These are phyloP conservation scores for Cantharis lateralis DNA, from an alignment of 2,888 invertebrate genomes.

Conservation along the genomic window DNA sequence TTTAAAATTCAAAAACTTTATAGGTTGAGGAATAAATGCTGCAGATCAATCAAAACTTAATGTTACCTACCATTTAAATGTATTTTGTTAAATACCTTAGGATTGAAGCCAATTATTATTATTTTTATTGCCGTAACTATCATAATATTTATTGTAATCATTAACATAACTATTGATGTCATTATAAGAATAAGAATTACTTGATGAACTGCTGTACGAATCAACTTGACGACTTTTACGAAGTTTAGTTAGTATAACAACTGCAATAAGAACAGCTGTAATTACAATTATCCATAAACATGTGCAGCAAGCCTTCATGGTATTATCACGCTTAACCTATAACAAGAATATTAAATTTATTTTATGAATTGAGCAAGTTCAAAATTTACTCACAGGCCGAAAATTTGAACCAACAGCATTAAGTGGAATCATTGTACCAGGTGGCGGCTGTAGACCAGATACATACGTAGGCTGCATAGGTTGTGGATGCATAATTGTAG, in stretches of 20 bases:
- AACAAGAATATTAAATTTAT: background rate
- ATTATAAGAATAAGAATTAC: background rate
- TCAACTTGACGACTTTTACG: background rate
- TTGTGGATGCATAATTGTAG: background rate
- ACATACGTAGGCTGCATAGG: background rate
- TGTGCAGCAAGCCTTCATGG: background rate
- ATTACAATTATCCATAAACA: background rate
- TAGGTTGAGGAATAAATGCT: background rate
- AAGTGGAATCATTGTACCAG: background rate
- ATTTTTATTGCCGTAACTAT: too few relatives aligned
- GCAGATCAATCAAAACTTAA: background rate
- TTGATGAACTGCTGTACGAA: background rate
- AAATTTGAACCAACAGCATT: conserved; percentile 8
- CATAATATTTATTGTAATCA: too few relatives aligned
- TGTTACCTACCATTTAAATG: background rate
- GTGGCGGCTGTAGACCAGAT: background rate
- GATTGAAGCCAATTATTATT: too few relatives aligned
- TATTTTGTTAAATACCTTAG: too few relatives aligned
- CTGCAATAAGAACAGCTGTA: background rate
- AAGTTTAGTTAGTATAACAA: background rate
- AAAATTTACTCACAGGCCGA: conserved; percentile 1
- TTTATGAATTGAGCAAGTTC: background rate
- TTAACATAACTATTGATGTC: too few relatives aligned
- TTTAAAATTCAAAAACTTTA: background rate
- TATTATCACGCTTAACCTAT: background rate